A percentile compares a stretch with the other conserved stretches of the same genome.
Conservation (phyloP, 2,113 vertebrate genomes). For the Probosciger aterrimus region DNA sequence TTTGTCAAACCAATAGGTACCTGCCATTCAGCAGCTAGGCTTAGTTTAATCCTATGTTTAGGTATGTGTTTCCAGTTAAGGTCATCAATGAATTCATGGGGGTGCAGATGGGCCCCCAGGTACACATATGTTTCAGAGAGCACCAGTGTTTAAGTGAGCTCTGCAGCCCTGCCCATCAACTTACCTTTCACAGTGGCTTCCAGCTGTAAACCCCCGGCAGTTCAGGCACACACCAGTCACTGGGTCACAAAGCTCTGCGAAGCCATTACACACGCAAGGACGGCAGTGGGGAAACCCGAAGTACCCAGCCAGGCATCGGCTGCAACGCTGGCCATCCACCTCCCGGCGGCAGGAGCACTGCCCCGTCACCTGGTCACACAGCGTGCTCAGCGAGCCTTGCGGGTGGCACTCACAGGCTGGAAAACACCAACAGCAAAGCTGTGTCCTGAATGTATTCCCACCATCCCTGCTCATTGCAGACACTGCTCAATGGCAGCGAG, state of each 20-base stretch:
- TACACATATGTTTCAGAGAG: rapidly evolving
- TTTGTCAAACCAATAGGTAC: background rate
- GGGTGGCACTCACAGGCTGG: conserved; percentile 84
- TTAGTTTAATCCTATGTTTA: background rate
- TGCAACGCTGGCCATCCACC: conserved; percentile 74
- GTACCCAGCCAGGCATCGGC: conserved; percentile 73
- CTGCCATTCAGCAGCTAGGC: background rate
- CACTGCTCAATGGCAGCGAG: background rate
- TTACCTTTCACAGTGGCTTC: conserved; percentile 80
- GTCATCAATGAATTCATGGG: background rate
- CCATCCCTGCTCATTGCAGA: rapidly evolving
- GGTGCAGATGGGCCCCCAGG: background rate
- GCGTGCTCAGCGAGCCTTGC: conserved; percentile 68
- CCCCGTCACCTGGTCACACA: conserved; percentile 82
- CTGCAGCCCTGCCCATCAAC: background rate
- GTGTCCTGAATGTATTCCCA: background rate
- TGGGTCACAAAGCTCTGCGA: conserved; percentile 76
- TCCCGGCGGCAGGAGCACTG: conserved; percentile 80
- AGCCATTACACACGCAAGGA: conserved; percentile 77
- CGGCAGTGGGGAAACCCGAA: conserved; percentile 84
- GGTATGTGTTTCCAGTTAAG: background rate
- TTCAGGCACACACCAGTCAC: conserved; percentile 73
- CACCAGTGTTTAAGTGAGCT: background rate
- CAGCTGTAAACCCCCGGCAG: conserved; percentile 74
- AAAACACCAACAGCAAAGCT: background rate